These are phyloP conservation scores for Thecocarcelia acutangulata DNA, from an alignment of 2,888 invertebrate species.

Conservation along the genomic window DNA sequence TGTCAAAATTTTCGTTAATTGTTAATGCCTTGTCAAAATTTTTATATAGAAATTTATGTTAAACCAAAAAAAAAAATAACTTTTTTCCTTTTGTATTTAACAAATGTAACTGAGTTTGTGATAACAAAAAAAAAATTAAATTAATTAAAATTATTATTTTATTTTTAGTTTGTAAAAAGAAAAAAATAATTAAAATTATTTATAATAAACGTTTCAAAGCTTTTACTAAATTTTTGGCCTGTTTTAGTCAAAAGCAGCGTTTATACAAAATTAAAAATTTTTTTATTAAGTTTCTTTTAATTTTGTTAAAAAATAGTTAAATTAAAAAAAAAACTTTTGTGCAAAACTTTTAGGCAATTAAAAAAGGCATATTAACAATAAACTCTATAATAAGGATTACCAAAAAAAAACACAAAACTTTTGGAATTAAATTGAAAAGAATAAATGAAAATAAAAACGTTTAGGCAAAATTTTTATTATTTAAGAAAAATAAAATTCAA, in stretches of 20 bases:
- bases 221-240: constrained; percentile 69
- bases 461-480: constrained; percentile 72
- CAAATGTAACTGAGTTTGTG: constrained; percentile 82
- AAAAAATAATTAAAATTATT: constrained; percentile 36
- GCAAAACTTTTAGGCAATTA: constrained; percentile 79
- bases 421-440: constrained; percentile 68
- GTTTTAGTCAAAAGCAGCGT: constrained; percentile 65
- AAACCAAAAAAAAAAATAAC: constrained; percentile 60
- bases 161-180: constrained; percentile 49
- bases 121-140: constrained; percentile 73
- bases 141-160: constrained; percentile 61
- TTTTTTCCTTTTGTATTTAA: constrained; percentile 76
- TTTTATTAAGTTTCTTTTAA: constrained; percentile 53
- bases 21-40: constrained; percentile 80
- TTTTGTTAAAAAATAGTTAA: constrained; percentile 72
- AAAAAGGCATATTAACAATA: constrained; percentile 77
- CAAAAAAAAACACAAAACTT: constrained; percentile 68
- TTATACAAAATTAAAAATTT: constrained; percentile 44
- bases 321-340: constrained; percentile 72
- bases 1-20: constrained; percentile 77
- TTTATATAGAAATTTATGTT: constrained; percentile 67
- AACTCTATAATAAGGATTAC: constrained; percentile 74
- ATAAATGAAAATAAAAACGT: constrained; percentile 70
- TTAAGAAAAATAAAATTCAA: constrained; percentile 69
- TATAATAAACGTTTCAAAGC: constrained; percentile 54